Percentiles rank a stretch among this genome's conserved stretches.
phyloP scores from a whole-genome alignment of 2,113 vertebrate species.

The Aegotheles bennettii region DNA sequence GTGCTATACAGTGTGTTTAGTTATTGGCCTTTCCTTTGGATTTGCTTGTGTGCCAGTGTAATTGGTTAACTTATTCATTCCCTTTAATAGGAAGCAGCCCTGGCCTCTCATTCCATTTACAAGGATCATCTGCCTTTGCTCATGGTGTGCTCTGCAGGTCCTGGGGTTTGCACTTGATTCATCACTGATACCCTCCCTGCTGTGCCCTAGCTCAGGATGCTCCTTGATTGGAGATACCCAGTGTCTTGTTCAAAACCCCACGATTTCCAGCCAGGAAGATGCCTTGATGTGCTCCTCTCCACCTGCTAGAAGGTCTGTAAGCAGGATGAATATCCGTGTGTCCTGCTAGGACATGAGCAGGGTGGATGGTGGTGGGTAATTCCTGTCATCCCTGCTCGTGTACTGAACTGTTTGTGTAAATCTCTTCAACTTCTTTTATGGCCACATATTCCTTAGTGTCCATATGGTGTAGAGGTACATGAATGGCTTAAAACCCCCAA shows the following conservation, averaged over 20 bases:
- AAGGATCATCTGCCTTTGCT: background rate
- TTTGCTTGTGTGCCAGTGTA: background rate
- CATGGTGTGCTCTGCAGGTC: background rate
- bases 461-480: background rate
- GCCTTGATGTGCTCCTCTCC: background rate
- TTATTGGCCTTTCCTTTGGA: background rate
- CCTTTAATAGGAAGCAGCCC: background rate
- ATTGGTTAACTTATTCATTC: background rate
- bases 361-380: background rate
- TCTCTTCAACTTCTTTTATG: background rate
- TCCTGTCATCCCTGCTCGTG: background rate
- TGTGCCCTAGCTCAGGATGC: background rate
- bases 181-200: no score
- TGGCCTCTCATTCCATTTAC: background rate
- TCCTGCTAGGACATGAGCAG: background rate
- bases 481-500: background rate
- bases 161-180: background rate
- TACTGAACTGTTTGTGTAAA: background rate
- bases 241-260: background rate
- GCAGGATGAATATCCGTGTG: background rate
- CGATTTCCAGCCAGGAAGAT: background rate
- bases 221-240: accelerated
- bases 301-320: background rate
- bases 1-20: background rate
- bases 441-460: background rate